Conservation (phyloP, 1,140 invertebrate genomes). For the Thalassaphorura encarpata region DNA sequence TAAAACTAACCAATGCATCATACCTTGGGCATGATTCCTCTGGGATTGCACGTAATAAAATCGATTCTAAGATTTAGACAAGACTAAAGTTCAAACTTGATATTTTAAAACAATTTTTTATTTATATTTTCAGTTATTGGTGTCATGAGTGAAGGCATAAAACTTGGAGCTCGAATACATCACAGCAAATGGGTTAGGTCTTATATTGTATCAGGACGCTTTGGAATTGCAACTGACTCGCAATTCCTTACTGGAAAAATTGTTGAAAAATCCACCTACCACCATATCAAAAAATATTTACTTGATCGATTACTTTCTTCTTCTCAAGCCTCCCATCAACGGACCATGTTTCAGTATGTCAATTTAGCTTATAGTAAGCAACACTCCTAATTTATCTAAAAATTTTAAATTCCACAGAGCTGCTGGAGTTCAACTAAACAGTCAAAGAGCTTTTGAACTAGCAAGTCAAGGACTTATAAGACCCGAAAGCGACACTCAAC, state of each 20-base stretch:
- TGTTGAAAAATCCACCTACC: slow-evolving; percentile 57
- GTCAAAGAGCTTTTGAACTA: slow-evolving; percentile 78
- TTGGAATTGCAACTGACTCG: slow-evolving; percentile 68
- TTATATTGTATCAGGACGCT: slow-evolving; percentile 63
- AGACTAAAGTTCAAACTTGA: neutral
- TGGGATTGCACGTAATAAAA: slow-evolving; percentile 55
- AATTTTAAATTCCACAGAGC: slow-evolving; percentile 45
- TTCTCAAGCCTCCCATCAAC: slow-evolving; percentile 71
- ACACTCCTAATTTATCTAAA: neutral
- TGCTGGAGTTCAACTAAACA: slow-evolving; percentile 65
- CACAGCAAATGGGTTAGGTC: slow-evolving; percentile 48
- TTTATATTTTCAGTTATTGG: slow-evolving; percentile 43
- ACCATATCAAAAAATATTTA: slow-evolving; percentile 51
- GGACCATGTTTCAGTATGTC: slow-evolving; percentile 69
- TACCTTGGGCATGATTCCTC: slow-evolving; percentile 50
- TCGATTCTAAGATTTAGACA: neutral
- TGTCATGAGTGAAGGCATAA: slow-evolving; percentile 57
- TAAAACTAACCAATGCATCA: slow-evolving; percentile 48
- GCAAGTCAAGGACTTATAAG: slow-evolving; percentile 65
- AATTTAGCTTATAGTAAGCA: neutral
- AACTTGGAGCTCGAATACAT: slow-evolving; percentile 45
- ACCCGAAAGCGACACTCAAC: slow-evolving; percentile 54
- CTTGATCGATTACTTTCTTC: slow-evolving; percentile 60
- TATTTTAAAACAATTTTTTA: neutral
- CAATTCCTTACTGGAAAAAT: slow-evolving; percentile 61